Evolutionary conservation across 2,888 invertebrate genomes (phyloP).

Genomic region (Schizaphis graminum): DNA sequence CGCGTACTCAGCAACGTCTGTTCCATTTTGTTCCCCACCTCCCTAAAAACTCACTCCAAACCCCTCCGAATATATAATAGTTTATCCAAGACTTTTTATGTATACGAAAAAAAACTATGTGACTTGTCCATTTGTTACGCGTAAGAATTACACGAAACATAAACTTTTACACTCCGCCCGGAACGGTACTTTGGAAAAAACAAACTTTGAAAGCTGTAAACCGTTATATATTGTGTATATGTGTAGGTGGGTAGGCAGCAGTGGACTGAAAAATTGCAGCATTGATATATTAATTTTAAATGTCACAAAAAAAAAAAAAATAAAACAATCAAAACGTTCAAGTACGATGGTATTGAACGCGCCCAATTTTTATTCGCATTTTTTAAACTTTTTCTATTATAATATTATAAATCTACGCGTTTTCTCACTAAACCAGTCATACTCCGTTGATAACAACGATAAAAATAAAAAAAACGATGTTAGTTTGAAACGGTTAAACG

Average conservation of each 20-base stretch:
- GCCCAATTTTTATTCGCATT: not conserved
- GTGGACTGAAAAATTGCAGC: not conserved
- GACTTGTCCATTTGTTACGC: conserved; percentile 35
- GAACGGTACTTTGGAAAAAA: conserved; percentile 5
- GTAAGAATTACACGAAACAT: not conserved
- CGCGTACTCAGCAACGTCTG: not conserved
- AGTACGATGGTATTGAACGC: not conserved
- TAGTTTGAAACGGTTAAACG: too few species aligned
- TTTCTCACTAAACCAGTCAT: not conserved
- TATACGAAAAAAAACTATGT: not conserved
- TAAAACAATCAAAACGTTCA: not conserved
- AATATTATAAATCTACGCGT: not conserved
- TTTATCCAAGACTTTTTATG: not conserved
- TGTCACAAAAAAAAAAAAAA: not conserved
- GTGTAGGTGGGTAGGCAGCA: not conserved
- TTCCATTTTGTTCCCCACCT: not conserved
- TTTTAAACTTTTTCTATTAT: not conserved
- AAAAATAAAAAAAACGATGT: too few species aligned
- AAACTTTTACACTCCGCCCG: conserved; percentile 15
- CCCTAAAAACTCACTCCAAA: not conserved
- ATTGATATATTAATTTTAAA: conserved; percentile 5
- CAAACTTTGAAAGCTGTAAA: not conserved
- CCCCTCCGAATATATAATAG: not conserved
- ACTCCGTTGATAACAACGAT: too few species aligned
- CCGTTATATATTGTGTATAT: not conserved